These are phyloP conservation scores for Merluccius polli DNA, from an alignment of 2,797 vertebrate species.

Conservation along the genomic window DNA sequence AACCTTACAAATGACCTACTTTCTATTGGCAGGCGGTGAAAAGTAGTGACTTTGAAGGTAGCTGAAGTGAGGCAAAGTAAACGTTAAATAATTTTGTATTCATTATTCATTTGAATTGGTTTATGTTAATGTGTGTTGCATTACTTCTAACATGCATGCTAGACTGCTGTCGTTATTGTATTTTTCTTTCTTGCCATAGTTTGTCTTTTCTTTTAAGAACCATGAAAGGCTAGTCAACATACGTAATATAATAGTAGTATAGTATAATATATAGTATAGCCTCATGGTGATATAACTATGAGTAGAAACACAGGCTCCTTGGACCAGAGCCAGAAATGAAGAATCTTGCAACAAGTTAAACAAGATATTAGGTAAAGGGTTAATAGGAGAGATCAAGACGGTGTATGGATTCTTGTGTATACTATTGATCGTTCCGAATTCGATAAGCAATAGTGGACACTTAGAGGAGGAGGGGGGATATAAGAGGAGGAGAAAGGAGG, in stretches of 20 bases:
- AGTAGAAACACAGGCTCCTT: not conserved
- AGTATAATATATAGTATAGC: not conserved
- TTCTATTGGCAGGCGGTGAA: conserved; percentile 41
- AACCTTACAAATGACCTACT: conserved; percentile 61
- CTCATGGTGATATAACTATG: not conserved
- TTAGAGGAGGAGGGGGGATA: not conserved
- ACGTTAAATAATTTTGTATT: not conserved
- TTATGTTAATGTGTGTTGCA: not conserved
- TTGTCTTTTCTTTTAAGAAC: not conserved
- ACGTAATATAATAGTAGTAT: not conserved
- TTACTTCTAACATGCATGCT: not conserved
- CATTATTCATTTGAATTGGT: not conserved
- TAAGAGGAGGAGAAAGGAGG: not conserved
- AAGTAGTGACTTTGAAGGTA: conserved; percentile 49
- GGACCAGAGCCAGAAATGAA: not conserved
- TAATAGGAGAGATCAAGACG: not conserved
- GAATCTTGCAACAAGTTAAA: not conserved
- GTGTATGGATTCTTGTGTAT: not conserved
- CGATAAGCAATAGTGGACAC: not conserved
- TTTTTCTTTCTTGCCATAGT: not conserved
- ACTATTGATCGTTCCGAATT: not conserved
- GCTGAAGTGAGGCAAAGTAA: conserved; percentile 16
- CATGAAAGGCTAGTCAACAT: not conserved
- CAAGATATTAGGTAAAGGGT: not conserved
- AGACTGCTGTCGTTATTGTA: not conserved